Conservation (phyloP, 2,113 vertebrate species). For the Regulus satrapa region DNA sequence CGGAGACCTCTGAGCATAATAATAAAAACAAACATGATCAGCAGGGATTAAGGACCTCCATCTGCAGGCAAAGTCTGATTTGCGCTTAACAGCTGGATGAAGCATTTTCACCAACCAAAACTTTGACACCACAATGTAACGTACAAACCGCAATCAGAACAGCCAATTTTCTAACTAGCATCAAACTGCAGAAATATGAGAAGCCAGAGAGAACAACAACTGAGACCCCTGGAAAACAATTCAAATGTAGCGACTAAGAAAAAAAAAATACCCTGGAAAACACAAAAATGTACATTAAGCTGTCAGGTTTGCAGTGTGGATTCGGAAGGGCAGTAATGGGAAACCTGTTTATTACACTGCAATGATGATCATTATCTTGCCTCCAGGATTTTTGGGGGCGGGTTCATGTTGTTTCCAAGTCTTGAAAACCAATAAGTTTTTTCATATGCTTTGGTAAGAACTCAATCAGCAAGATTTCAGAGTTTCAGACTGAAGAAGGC, state of each 20-base stretch:
- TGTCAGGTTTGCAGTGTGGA: neutral
- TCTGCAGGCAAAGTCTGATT: constrained; percentile 62
- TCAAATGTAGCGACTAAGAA: neutral
- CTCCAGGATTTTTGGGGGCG: neutral
- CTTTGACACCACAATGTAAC: constrained; percentile 20
- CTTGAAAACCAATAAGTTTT: neutral
- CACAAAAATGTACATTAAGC: neutral
- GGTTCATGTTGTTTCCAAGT: neutral
- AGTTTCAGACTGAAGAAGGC: neutral
- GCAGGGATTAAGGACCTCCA: constrained; percentile 48
- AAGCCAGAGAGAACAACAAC: constrained; percentile 27
- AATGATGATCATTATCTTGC: neutral
- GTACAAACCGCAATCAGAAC: constrained; percentile 42
- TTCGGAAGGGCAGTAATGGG: neutral
- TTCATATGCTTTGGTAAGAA: neutral
- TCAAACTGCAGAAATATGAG: constrained; percentile 26
- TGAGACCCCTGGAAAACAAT: neutral
- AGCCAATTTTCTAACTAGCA: constrained; percentile 27
- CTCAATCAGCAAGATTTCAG: neutral
- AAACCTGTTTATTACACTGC: neutral
- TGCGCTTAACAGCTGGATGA: constrained; percentile 43
- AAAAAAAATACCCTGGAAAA: neutral
- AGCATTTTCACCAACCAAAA: constrained; percentile 36
- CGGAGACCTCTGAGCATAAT: constrained; percentile 4
- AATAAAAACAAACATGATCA: constrained; percentile 71